Percentiles rank a stretch among this genome's conserved stretches.
phyloP scores from a whole-genome alignment of 2,888 invertebrate genomes.

The Monopis laevigella region DNA sequence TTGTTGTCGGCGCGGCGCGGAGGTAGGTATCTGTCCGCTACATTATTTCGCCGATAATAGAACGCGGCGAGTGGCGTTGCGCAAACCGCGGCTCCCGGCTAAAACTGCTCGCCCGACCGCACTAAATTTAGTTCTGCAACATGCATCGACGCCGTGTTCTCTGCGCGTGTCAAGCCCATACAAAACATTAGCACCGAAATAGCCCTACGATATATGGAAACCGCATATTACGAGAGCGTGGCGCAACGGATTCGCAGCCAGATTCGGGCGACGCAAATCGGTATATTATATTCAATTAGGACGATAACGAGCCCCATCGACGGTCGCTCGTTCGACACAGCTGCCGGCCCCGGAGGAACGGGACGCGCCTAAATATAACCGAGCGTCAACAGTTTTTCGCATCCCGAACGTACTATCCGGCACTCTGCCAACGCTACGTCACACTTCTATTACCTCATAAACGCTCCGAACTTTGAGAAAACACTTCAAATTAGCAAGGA shows the following conservation, averaged over 20 bases:
- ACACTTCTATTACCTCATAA: constrained; percentile 58
- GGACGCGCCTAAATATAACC: neutral
- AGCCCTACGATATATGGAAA: constrained; percentile 49
- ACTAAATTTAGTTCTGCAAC: constrained; percentile 57
- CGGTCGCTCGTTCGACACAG: neutral
- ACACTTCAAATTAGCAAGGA: constrained; percentile 66
- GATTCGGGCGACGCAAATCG: constrained; percentile 64
- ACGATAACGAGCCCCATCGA: constrained; percentile 21
- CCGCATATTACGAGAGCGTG: constrained; percentile 42
- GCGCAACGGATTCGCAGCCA: constrained; percentile 34
- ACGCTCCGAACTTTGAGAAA: constrained; percentile 54
- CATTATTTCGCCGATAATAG: constrained; percentile 67
- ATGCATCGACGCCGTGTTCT: constrained; percentile 29
- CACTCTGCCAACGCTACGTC: constrained; percentile 60
- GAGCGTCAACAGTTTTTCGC: constrained; percentile 4
- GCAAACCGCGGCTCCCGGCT: constrained; percentile 40
- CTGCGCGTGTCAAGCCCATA: constrained; percentile 44
- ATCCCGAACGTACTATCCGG: constrained; percentile 36
- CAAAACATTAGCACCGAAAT: constrained; percentile 49
- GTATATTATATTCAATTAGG: constrained; percentile 66
- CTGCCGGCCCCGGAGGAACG: neutral
- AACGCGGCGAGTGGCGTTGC: constrained; percentile 46
- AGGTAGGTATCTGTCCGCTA: too few relatives aligned
- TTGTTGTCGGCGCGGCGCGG: too few relatives aligned
- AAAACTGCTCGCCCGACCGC: constrained; percentile 36